Percentiles rank a stretch among this genome's conserved stretches.
Conservation (phyloP, 2,113 vertebrate genomes). For the Chaenogobius annularis region DNA sequence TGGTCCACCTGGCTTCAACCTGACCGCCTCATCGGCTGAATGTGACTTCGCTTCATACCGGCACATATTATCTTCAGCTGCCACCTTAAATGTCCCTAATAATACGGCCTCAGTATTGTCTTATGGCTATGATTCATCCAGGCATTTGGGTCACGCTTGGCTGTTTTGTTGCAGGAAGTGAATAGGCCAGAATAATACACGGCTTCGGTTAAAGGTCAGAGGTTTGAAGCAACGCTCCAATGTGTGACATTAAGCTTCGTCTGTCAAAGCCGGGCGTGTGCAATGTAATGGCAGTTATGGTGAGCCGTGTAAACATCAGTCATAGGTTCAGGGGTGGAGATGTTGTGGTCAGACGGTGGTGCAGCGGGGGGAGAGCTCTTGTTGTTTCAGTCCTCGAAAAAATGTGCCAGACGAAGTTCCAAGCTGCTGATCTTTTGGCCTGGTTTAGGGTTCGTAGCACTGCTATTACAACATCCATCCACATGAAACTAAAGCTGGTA, state of each 20-base stretch:
- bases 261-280: conserved; percentile 2
- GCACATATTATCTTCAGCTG: neutral
- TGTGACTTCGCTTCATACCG: neutral
- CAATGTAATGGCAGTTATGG: neutral
- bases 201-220: conserved; percentile 32
- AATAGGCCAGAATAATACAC: conserved; percentile 29
- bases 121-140: neutral
- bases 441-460: too few relatives aligned
- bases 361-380: neutral
- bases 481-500: too few relatives aligned
- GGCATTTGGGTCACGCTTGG: neutral
- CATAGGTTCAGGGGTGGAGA: neutral
- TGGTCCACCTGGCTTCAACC: neutral
- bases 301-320: neutral
- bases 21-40: neutral
- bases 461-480: too few relatives aligned
- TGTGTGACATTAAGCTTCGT: conserved; percentile 25
- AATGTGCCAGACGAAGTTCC: neutral
- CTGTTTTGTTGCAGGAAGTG: conserved; percentile 13
- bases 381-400: neutral
- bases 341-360: neutral
- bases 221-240: conserved; percentile 2
- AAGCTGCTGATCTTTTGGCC: too few relatives aligned
- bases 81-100: neutral
- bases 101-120: conserved; percentile 5